A percentile compares a stretch with the other conserved stretches of the same genome.
Evolutionary conservation across 2,113 vertebrate species (phyloP).

Genomic region (Elachura formosa): DNA sequence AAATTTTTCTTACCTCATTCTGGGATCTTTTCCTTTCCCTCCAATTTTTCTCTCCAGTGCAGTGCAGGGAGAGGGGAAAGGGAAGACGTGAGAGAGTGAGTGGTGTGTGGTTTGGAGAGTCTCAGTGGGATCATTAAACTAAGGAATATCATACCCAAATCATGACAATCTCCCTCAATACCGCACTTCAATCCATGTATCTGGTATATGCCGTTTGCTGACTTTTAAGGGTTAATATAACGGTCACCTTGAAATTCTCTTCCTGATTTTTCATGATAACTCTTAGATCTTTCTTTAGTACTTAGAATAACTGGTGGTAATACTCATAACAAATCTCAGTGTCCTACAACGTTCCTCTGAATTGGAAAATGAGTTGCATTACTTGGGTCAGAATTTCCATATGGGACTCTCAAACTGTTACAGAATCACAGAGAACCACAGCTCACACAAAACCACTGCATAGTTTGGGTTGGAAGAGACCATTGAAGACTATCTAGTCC

Average conservation of each 20-base stretch:
- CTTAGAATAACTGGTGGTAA: not conserved
- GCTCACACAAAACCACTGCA: not conserved
- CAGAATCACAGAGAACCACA: not conserved
- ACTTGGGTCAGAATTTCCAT: not conserved
- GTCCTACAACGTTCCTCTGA: not conserved
- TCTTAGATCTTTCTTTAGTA: not conserved
- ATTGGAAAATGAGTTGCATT: not conserved
- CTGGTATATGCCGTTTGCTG: not conserved
- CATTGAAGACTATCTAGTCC: not conserved
- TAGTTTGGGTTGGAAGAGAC: not conserved
- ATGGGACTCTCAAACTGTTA: not conserved
- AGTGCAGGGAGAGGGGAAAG: not conserved
- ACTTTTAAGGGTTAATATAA: not conserved
- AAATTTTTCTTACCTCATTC: not conserved
- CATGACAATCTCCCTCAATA: not conserved
- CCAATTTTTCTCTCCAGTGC: not conserved
- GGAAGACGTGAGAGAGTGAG: fast-evolving
- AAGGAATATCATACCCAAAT: not conserved
- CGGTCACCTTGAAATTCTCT: not conserved
- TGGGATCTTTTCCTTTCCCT: not conserved
- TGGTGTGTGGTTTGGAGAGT: not conserved
- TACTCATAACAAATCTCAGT: not conserved
- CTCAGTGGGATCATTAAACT: not conserved
- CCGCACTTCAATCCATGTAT: not conserved
- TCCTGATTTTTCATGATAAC: not conserved